Evolutionary conservation across 2,797 vertebrate species (phyloP).

Genomic region (Avahi laniger): DNA sequence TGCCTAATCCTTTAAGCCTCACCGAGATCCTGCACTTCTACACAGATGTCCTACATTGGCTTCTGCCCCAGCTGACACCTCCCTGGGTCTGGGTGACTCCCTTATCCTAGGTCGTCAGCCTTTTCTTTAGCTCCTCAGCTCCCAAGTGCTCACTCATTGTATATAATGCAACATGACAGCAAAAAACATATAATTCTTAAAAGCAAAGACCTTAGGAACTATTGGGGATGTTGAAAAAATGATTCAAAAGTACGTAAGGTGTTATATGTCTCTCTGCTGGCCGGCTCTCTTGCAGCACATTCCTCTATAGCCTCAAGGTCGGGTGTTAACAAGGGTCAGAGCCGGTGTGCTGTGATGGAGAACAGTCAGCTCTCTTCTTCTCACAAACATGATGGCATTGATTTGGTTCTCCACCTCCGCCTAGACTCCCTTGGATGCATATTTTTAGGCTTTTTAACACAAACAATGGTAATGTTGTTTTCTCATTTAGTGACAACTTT

Average conservation of each 20-base stretch:
- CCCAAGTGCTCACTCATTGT: background rate
- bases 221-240: background rate
- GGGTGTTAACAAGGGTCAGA: background rate
- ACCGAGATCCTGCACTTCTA: rapidly evolving
- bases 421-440: background rate
- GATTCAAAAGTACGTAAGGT: background rate
- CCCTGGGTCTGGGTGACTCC: background rate
- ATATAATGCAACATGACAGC: background rate
- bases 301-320: background rate
- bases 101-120: background rate
- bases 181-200: background rate
- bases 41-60: background rate
- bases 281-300: background rate
- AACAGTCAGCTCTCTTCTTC: background rate
- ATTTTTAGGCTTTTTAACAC: background rate
- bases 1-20: background rate
- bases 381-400: background rate
- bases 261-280: background rate
- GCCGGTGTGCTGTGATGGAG: no score
- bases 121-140: background rate
- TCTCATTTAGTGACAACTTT: background rate
- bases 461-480: background rate
- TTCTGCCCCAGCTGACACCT: background rate
- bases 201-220: background rate
- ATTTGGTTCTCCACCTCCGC: background rate